Evolutionary conservation across 2,113 vertebrate genomes (phyloP), one percentile per base, ranked within the genome.

Genomic region (Colossoma macropomum): DNA sequence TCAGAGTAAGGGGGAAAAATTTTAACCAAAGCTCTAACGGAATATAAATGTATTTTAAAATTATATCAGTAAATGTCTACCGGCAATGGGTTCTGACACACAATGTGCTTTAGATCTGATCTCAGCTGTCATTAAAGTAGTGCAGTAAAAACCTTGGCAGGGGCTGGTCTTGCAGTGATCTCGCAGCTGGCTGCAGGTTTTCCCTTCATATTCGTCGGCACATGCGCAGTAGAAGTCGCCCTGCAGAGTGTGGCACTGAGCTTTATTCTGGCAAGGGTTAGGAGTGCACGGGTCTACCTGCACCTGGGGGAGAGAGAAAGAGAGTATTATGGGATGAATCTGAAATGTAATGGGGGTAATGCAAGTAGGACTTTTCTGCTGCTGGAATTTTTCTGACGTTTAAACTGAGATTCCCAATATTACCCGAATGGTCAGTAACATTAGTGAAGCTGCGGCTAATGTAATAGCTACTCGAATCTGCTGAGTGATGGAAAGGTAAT

Each of bases 171-270:
- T 97, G 93, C 98, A 99, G 79, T 96, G 96, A 88, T 97, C 96
- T 86, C 97, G 95, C n/a, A 96, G 95, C 85, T 96, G 93, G 0
- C 96, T 96, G 60, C 98, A 99, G 84, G 97, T 97, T 84, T 96
- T 97, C 71, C 98, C 98, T 17, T 96, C 96, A 3, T 97, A 93
- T 65, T 96, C 95, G 10, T 99, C 96, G 0, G 95, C 92, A 72
- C 98, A 99, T 48, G 95, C 94, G 38, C 98, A 99, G 91, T 96
- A 97, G 87, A 98, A 99, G 75, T 97, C 96, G 1, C 94, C 94
- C 70, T 89, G 89, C 54, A 96, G 79, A 84, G 92, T 91, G 79
- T 95, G 97, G 91, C 97, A 99, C 77, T 90, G 94, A 32, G 96
- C 97, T 69, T 95, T 93, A 28, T 97, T 97, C 73, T 94, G 96